Evolutionary conservation across 2,113 vertebrate species (phyloP).

Genomic region (Urocolius indicus): DNA sequence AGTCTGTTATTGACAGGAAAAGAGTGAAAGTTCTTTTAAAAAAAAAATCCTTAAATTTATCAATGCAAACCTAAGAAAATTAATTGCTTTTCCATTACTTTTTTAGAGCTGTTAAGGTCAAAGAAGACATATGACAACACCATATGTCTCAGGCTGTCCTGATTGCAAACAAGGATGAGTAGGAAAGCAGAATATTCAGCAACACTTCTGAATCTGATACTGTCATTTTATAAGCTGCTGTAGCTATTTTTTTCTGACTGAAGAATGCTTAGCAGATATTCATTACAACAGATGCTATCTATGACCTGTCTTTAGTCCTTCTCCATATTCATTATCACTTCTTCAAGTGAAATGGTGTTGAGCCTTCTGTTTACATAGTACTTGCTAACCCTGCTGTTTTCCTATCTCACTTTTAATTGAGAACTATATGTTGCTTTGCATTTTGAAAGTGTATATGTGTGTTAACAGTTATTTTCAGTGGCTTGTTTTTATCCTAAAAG

Average conservation of each 20-base stretch:
- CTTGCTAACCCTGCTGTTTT: background rate
- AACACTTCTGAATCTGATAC: background rate
- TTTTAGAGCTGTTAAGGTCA: background rate
- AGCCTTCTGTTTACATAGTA: background rate
- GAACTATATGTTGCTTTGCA: background rate
- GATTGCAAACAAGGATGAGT: background rate
- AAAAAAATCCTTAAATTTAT: background rate
- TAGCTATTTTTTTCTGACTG: background rate
- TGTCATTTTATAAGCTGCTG: background rate
- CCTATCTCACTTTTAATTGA: background rate
- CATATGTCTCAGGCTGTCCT: background rate
- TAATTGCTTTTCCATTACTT: background rate
- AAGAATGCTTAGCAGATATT: background rate
- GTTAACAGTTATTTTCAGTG: background rate
- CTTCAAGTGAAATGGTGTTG: background rate
- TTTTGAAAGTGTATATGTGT: background rate
- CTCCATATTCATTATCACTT: background rate
- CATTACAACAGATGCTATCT: background rate
- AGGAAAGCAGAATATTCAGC: background rate
- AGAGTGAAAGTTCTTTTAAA: background rate
- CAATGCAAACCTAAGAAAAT: background rate
- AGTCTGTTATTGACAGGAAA: background rate
- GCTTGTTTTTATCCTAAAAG: background rate
- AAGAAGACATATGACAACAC: background rate
- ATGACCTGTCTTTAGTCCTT: background rate